Evolutionary conservation across 2,888 invertebrate genomes (phyloP), one percentile per base, ranked within the genome.

Genomic region (Lithophane leautieri): DNA sequence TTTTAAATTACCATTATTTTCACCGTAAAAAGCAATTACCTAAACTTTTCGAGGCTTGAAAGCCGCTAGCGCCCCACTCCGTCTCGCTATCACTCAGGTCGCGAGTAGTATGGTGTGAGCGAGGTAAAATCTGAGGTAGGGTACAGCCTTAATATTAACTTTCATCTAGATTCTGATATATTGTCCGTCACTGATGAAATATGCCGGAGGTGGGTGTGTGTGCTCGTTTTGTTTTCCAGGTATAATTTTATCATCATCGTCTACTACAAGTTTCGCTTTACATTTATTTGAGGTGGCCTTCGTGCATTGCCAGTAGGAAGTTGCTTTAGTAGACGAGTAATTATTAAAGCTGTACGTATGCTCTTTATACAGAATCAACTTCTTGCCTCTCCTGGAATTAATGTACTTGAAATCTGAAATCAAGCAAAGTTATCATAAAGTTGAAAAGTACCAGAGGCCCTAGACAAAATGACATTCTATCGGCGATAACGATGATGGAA

Each of bases 371-470:
- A 77, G 14, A 42, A 77, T 62, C 19, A 77, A 63, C 25, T 62
- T 47, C n/a, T 77, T 78, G 3, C 62, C 78, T 16, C 34, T 58
- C 25, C 16, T 47, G 1, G 82, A 82, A 28, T 14, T 78, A 19
- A 82, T 70, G 52, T 62, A 73, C 25, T 67, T 58, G 28, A 70
- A 58, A 34, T 78, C 78, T 78, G 66, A 40, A 81, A 81, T 40
- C n/a, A 54, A 47, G 16, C 3, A 11, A n/a, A 66, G 6, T 66
- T 16, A 11, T 34, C 34, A 66, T 34, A 19, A 47, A 11, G 7
- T n/a, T 16, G 28, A 44, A 44, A 42, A 25, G 4, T 62, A 42
- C 1, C 9, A 34, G 34, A 34, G 34, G 34, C n/a, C n/a, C n/a
- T n/a, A n/a, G n/a, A n/a, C n/a, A n/a, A n/a, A n/a, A n/a, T n/a